Base-by-base conservation (phyloP, 1,140 invertebrate genomes). In the Pseudomyrmex cubaensis region DNA sequence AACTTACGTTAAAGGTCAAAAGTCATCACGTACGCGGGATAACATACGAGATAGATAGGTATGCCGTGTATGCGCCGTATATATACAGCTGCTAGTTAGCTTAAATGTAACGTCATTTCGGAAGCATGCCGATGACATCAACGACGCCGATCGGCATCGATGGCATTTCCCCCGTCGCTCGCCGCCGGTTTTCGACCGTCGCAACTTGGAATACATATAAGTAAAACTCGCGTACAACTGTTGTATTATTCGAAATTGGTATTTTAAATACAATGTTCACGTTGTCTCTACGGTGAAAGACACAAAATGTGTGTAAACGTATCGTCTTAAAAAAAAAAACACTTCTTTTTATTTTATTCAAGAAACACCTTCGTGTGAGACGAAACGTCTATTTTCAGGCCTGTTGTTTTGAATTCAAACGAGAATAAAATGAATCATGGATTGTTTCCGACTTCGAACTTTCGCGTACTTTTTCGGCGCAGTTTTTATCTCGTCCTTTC, bases 1-100 rank as follows among this genome's bases (percentile, higher is more conserved):
- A 86, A 85, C 85, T 78, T 63, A 69, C 20, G 61, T 52, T 52
- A 82, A 82, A 86, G 70, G 69, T 86, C 66, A 15, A 56, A 74
- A 63, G 54, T 85, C 46, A 52, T 8, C 48, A 54, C 44, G 56
- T 52, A 44, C 22, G 63, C 75, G 56, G 25, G 17, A 25, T 35
- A 78, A 77, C 66, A 12, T 56, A 52, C 35, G 17, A 35, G 35
- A 35, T 54, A 59, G 76, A 20, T 57, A 59, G 74, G 61, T 69
- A 78, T 69, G 76, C 17, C 46, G 46, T 25, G 52, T 57, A 69
- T 69, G 63, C 52, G 52, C 63, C 48, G 35, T 57, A 78, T 48
- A 78, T 57, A 48, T 70, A 12, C 50, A 13, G 64, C 64, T 78
- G 35, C 52, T 78, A 78, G 76, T 78, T 78, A 57, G 76, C 76